Conservation (phyloP, 2,797 vertebrate genomes). For the Okamejei kenojei region DNA sequence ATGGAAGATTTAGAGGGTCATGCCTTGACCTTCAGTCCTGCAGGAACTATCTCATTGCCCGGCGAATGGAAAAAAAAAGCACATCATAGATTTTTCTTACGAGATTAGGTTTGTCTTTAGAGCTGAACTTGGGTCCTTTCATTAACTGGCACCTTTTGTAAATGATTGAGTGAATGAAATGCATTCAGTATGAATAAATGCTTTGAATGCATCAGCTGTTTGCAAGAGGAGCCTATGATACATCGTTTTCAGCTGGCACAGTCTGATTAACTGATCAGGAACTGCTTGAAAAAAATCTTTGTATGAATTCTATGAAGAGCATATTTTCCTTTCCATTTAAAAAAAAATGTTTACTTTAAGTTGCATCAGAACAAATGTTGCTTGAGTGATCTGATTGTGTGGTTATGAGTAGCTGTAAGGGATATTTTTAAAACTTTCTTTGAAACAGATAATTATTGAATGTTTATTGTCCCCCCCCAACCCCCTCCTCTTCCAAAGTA, state of each 20-base stretch:
- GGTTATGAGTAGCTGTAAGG: not conserved
- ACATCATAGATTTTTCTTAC: constrained; percentile 33
- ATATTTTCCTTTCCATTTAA: not conserved
- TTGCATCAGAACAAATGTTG: not conserved
- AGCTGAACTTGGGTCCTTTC: constrained; percentile 32
- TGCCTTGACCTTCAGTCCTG: constrained; percentile 37
- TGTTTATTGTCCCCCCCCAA: not conserved
- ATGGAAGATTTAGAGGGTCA: constrained; percentile 33
- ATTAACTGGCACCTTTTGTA: constrained; percentile 12
- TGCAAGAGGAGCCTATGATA: no score
- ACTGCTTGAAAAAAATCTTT: not conserved
- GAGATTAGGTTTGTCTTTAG: constrained; percentile 38
- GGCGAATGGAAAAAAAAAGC: constrained; percentile 5
- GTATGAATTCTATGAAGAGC: not conserved
- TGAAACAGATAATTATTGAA: not conserved
- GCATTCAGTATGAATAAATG: constrained; percentile 1
- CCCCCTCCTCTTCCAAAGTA: not conserved
- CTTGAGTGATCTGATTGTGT: not conserved
- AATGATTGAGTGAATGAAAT: constrained; percentile 30
- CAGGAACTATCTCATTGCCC: constrained; percentile 27
- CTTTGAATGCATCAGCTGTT: constrained; percentile 9
- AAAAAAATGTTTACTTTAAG: not conserved
- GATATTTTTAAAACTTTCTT: not conserved
- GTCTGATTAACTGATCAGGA: not conserved
- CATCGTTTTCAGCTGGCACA: not conserved